Evolutionary conservation across 1,140 invertebrate genomes (phyloP).

Genomic region (Aphelenchoides avenae): DNA sequence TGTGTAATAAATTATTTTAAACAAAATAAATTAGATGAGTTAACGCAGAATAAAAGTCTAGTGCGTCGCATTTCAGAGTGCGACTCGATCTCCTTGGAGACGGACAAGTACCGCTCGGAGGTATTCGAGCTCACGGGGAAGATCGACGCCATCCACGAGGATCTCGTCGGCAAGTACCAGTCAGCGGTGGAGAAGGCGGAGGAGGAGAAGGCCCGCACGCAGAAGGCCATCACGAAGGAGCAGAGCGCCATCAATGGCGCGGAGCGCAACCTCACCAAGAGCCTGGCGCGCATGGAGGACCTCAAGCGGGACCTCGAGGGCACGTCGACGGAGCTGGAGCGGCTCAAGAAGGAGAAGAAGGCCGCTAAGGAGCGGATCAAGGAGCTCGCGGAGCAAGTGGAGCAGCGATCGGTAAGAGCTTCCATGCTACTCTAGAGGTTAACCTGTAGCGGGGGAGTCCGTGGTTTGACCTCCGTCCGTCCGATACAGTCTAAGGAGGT

Average conservation of each 20-base stretch:
- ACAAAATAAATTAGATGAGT: too few relatives aligned
- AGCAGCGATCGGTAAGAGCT: too few relatives aligned
- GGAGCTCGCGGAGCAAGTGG: too few relatives aligned
- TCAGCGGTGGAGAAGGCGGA: constrained; percentile 69
- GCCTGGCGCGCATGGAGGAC: constrained; percentile 63
- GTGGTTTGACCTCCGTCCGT: too few relatives aligned
- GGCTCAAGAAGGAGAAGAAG: too few relatives aligned
- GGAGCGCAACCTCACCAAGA: constrained; percentile 61
- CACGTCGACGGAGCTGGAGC: too few relatives aligned
- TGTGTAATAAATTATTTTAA: too few relatives aligned
- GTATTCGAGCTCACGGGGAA: constrained; percentile 69
- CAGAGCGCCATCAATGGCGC: constrained; percentile 78
- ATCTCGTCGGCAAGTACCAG: constrained; percentile 70
- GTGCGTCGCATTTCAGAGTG: constrained; percentile 60
- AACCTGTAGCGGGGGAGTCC: too few relatives aligned
- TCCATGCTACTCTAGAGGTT: too few relatives aligned
- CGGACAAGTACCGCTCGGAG: constrained; percentile 66
- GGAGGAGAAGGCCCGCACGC: constrained; percentile 71
- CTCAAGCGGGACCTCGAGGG: constrained; percentile 62
- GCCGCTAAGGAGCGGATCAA: too few relatives aligned
- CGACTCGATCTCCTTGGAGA: constrained; percentile 67
- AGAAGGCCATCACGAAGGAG: constrained; percentile 70
- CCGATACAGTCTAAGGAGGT: too few relatives aligned
- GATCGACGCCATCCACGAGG: constrained; percentile 72
- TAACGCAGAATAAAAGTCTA: neutral